A percentile compares a stretch with the other conserved stretches of the same genome.
Conservation (phyloP, 2,113 vertebrate species). For the Synchiropus splendidus region DNA sequence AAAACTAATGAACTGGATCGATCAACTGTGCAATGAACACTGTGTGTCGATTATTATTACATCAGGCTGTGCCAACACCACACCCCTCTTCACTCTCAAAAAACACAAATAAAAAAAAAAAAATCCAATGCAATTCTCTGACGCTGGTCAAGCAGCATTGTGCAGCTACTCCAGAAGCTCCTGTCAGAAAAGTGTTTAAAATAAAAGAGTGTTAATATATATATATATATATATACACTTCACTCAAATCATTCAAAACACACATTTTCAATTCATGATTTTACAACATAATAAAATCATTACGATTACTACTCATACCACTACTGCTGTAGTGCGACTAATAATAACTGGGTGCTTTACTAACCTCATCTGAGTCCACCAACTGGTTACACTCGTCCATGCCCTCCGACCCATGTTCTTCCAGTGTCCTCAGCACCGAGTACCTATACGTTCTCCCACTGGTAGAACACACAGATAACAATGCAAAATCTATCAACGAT, state of each 20-base stretch:
- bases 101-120: conserved; percentile 8
- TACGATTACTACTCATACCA: too few species aligned
- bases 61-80: too few species aligned
- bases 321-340: too few species aligned
- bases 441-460: conserved; percentile 61
- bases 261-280: too few species aligned
- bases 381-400: conserved; percentile 31
- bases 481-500: conserved; percentile 1
- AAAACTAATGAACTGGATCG: too few species aligned
- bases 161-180: conserved; percentile 50
- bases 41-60: too few species aligned
- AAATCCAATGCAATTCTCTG: conserved; percentile 6
- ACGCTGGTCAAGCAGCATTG: conserved; percentile 7
- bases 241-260: too few species aligned
- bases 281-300: too few species aligned
- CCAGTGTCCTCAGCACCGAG: conserved; percentile 49
- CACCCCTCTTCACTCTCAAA: too few species aligned
- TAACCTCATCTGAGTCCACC: conserved; percentile 63
- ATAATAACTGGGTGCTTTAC: conserved; percentile 2
- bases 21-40: too few species aligned
- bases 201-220: conserved; percentile 6
- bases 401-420: conserved; percentile 39
- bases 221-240: too few species aligned
- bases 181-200: conserved; percentile 31
- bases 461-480: conserved; percentile 24